These are phyloP conservation scores for Bucco capensis DNA, from an alignment of 2,113 vertebrate species.

Conservation along the genomic window DNA sequence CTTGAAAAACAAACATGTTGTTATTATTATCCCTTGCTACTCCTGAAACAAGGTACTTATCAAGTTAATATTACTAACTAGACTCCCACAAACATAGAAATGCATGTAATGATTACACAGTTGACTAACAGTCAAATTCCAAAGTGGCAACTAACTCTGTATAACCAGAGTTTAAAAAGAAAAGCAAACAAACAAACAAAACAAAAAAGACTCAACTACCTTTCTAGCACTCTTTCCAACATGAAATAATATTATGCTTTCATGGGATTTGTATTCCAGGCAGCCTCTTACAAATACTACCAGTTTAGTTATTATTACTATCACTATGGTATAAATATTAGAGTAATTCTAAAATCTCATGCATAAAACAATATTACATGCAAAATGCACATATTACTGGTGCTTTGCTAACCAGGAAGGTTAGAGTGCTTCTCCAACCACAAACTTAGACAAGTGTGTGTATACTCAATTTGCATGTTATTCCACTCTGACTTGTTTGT, in stretches of 20 bases:
- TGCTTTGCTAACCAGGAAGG: not conserved
- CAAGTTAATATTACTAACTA: not conserved
- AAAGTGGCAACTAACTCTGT: not conserved
- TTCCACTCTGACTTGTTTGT: not conserved
- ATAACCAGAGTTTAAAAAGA: not conserved
- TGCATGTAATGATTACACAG: not conserved
- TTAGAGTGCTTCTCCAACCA: not conserved
- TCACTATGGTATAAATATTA: not conserved
- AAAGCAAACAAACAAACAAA: not conserved
- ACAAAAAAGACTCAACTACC: too few relatives aligned
- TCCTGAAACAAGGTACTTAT: not conserved
- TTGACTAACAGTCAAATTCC: not conserved
- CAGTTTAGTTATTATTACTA: not conserved
- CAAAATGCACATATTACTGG: not conserved
- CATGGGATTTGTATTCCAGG: not conserved
- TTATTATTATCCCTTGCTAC: not conserved
- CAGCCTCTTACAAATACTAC: not conserved
- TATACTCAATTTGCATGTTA: not conserved
- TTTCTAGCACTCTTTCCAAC: not conserved
- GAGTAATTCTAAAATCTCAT: not conserved
- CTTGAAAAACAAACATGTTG: not conserved
- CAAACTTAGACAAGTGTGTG: not conserved
- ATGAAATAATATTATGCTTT: not conserved
- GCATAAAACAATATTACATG: not conserved
- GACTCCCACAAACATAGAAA: slow-evolving; percentile 8